These are phyloP conservation scores for Saiga tatarica DNA, from an alignment of 2,113 vertebrate species.

Conservation along the genomic window DNA sequence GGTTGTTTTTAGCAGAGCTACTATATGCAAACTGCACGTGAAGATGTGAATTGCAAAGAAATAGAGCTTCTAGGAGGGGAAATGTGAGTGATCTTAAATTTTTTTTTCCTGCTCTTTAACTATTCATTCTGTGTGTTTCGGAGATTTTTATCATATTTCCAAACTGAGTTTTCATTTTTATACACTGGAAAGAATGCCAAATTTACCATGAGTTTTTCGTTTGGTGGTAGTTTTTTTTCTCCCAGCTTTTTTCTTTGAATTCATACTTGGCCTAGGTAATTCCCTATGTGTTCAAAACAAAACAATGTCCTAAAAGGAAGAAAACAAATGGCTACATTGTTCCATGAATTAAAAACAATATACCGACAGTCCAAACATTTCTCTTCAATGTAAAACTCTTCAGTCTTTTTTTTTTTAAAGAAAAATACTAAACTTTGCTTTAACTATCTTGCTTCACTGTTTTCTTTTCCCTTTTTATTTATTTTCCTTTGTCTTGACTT, in stretches of 20 bases:
- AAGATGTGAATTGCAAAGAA: constrained; percentile 7
- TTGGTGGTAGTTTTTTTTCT: not conserved
- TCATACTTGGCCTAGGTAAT: constrained; percentile 37
- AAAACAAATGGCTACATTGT: constrained; percentile 54
- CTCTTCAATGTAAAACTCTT: constrained; percentile 49
- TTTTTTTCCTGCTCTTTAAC: not conserved
- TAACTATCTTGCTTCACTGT: constrained; percentile 42
- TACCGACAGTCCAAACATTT: constrained; percentile 38
- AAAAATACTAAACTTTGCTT: constrained; percentile 60
- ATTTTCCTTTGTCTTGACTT: constrained; percentile 55
- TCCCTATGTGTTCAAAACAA: constrained; percentile 26
- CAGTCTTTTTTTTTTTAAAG: constrained; percentile 20
- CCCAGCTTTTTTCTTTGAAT: constrained; percentile 43
- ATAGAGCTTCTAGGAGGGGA: constrained; percentile 4
- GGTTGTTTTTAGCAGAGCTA: constrained; percentile 44
- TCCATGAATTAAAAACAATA: constrained; percentile 64
- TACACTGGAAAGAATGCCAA: not conserved
- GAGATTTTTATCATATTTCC: constrained; percentile 32
- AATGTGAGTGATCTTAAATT: constrained; percentile 49
- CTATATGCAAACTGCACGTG: not conserved
- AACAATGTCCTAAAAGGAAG: constrained; percentile 7
- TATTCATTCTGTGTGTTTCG: constrained; percentile 21
- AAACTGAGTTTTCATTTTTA: constrained; percentile 27
- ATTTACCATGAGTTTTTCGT: not conserved
- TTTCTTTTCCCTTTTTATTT: constrained; percentile 43